Conservation (phyloP, 1,140 invertebrate genomes). For the Micrasema minimum region DNA sequence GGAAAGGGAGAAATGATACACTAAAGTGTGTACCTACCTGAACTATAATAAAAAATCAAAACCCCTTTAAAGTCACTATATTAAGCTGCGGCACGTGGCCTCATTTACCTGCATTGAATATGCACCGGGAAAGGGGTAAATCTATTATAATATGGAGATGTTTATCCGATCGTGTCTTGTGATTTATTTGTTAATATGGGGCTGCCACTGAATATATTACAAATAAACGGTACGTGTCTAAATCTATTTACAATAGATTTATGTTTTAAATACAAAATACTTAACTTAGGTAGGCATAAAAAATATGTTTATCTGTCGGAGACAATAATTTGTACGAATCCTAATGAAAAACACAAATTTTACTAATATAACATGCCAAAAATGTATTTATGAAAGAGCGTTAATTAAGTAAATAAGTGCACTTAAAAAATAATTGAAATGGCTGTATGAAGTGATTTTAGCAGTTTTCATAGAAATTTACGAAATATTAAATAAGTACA, state of each 20-base stretch:
- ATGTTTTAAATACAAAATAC: no score
- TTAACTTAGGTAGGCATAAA: no score
- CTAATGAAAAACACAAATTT: no score
- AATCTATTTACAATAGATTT: background rate
- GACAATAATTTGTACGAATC: no score
- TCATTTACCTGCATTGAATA: conserved; percentile 51
- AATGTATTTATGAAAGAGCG: no score
- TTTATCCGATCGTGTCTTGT: conserved; percentile 43
- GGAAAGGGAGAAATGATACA: conserved; percentile 14
- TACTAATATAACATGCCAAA: no score
- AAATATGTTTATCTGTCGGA: no score
- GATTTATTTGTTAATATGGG: conserved; percentile 2
- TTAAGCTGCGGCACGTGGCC: conserved; percentile 48
- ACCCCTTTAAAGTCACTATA: conserved; percentile 34
- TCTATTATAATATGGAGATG: conserved; percentile 40
- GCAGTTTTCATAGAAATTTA: background rate
- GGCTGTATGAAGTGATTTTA: no score
- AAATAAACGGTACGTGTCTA: background rate
- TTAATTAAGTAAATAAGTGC: no score
- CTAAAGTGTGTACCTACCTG: conserved; percentile 13
- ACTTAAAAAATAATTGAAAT: no score
- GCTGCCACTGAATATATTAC: no score
- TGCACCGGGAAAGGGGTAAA: conserved; percentile 43
- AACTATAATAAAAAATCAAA: conserved; percentile 39
- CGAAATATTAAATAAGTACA: background rate